phyloP scores from a whole-genome alignment of 2,888 invertebrate genomes.

The Thereva unica region DNA sequence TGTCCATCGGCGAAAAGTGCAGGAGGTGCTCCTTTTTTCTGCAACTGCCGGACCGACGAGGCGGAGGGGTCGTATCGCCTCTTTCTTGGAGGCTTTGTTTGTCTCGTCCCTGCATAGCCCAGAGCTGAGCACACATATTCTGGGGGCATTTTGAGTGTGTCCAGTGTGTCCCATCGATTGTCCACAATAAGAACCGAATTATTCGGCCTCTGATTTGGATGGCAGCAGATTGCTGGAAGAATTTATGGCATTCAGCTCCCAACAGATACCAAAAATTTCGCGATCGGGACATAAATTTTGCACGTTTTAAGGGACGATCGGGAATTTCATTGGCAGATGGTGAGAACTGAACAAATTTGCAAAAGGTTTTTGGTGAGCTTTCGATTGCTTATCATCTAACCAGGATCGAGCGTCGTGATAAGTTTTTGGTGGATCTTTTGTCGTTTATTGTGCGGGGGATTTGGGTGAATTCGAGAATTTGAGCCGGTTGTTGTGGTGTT shows the following conservation, averaged over 20 bases:
- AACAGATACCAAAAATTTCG: slow-evolving; percentile 32
- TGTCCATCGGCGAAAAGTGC: no score
- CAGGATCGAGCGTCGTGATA: no score
- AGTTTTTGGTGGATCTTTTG: no score
- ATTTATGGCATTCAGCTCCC: slow-evolving; percentile 37
- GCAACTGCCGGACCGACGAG: not conserved
- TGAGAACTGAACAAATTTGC: slow-evolving; percentile 38
- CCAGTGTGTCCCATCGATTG: slow-evolving; percentile 12
- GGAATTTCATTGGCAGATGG: slow-evolving; percentile 32
- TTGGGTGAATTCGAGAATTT: no score
- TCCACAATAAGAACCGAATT: slow-evolving; percentile 19
- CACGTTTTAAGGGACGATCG: slow-evolving; percentile 20
- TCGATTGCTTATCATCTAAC: slow-evolving; percentile 14
- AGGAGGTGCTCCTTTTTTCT: no score
- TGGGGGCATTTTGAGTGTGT: not conserved
- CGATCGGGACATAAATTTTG: slow-evolving; percentile 30
- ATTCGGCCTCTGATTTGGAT: slow-evolving; percentile 27
- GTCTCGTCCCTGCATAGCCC: not conserved
- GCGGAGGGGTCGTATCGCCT: not conserved
- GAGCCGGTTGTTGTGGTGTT: no score
- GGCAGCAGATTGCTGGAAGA: slow-evolving; percentile 29
- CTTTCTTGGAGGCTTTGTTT: slow-evolving; percentile 8
- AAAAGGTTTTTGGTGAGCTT: slow-evolving; percentile 11
- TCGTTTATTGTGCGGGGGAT: no score
- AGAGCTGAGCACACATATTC: not conserved